A percentile compares a stretch with the other conserved stretches of the same genome.
phyloP scores from a whole-genome alignment of 2,113 vertebrate species.

The Nibea albiflora region DNA sequence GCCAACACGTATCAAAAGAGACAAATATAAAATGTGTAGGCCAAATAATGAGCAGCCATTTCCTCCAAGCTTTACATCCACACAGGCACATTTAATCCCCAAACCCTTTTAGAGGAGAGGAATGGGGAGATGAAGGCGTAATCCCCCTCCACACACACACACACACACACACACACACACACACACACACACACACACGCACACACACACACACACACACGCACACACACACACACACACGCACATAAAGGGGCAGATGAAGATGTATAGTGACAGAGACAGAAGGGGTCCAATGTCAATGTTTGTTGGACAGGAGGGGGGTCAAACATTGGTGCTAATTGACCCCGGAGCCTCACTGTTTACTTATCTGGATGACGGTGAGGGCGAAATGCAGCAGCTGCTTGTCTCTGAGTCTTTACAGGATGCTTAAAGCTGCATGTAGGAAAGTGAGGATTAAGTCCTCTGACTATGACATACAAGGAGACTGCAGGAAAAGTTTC shows the following conservation, averaged over 20 bases:
- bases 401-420: background rate
- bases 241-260: constrained; percentile 6
- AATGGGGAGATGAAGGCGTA: background rate
- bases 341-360: constrained; percentile 51
- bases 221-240: constrained; percentile 3
- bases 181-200: background rate
- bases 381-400: constrained; percentile 22
- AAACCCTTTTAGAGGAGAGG: background rate
- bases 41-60: background rate
- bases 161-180: background rate
- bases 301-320: constrained; percentile 49
- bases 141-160: no score
- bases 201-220: constrained; percentile 1
- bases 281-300: constrained; percentile 54
- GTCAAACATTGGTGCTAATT: constrained; percentile 65
- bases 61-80: background rate
- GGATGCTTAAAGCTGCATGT: background rate
- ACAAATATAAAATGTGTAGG: background rate
- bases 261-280: constrained; percentile 38
- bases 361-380: background rate
- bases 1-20: background rate
- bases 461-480: background rate
- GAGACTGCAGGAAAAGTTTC: background rate
- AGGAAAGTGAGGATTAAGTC: background rate
- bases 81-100: background rate